Evolutionary conservation across 2,797 vertebrate species (phyloP), one percentile per base, ranked within the genome.

Genomic region (Cossypha heuglini): DNA sequence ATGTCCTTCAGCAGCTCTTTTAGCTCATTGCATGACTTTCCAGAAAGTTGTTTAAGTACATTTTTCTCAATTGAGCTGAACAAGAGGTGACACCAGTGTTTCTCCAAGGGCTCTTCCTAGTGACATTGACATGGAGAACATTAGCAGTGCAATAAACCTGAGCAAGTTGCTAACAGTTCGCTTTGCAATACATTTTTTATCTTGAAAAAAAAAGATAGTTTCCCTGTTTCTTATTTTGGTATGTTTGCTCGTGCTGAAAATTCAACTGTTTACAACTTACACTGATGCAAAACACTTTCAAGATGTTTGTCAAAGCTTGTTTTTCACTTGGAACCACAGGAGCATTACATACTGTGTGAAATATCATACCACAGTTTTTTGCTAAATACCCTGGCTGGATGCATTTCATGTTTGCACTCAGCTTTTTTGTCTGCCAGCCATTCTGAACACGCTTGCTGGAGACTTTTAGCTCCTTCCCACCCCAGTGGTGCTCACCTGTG

Each of bases 261-360:
- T 91, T 59, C 59, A 55, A n/a, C 59, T 85, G 63, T 94, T 93
- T 91, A 87, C 82, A 57, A 28, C 64, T 91, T 89, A 49, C 26
- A 49, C 31, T 61, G 81, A 82, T 71, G 88, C 84, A 89, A 92
- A 95, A 79, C 55, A 43, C 43, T 94, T 78, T 74, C 40, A 75
- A 94, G 94, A 90, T 91, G 91, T 92, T 95, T 95, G 80, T 94
- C 92, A 95, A 86, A 94, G 73, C 88, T 93, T 95, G 88, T 88
- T 96, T 94, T 84, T 89, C 77, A 55, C 80, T 85, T 59, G 48
- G 48, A 79, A 63, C 84, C 59, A 35, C 31, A 26, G 3, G 3
- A 90, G 40, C 51, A 6, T 89, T 91, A 10, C 80, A 37, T 58
- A 75, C 37, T 78, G 62, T 73, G 61, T 40, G 71, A 90, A 94